A percentile compares a stretch with the other conserved stretches of the same genome.
phyloP scores from a whole-genome alignment of 2,797 vertebrate species.

The Spinus olivaceus region DNA sequence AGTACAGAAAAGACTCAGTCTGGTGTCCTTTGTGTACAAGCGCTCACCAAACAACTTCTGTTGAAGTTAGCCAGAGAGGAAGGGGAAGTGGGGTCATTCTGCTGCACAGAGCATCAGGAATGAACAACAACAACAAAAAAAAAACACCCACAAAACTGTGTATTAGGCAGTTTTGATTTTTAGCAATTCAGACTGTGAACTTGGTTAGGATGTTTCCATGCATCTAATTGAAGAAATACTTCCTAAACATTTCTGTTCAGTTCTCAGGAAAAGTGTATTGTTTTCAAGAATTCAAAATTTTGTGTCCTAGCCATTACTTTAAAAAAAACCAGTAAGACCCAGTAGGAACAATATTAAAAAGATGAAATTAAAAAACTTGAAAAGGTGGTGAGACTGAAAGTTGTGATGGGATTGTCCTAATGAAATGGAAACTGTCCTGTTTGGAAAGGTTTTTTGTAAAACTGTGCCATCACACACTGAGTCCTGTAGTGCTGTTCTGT shows the following conservation, averaged over 20 bases:
- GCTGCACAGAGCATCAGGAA: neutral
- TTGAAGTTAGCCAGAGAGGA: neutral
- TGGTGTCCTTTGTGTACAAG: neutral
- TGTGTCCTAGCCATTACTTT: neutral
- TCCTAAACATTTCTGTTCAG: neutral
- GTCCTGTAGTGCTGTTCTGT: neutral
- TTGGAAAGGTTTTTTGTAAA: neutral
- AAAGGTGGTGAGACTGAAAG: neutral
- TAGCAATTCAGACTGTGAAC: neutral
- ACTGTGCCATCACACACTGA: neutral
- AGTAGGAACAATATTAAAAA: neutral
- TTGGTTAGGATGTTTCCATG: neutral
- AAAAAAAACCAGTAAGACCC: neutral
- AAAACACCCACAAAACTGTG: accelerated
- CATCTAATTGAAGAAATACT: neutral
- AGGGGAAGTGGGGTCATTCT: neutral
- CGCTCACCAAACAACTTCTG: neutral
- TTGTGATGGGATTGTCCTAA: neutral
- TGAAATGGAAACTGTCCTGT: neutral
- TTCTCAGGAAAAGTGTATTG: neutral
- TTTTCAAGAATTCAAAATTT: neutral
- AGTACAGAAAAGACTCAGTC: neutral
- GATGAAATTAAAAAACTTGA: neutral
- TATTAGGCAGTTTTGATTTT: neutral
- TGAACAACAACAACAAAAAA: neutral